These are phyloP conservation scores for Ciconia stormi DNA, from an alignment of 2,113 vertebrate species.

Conservation along the genomic window DNA sequence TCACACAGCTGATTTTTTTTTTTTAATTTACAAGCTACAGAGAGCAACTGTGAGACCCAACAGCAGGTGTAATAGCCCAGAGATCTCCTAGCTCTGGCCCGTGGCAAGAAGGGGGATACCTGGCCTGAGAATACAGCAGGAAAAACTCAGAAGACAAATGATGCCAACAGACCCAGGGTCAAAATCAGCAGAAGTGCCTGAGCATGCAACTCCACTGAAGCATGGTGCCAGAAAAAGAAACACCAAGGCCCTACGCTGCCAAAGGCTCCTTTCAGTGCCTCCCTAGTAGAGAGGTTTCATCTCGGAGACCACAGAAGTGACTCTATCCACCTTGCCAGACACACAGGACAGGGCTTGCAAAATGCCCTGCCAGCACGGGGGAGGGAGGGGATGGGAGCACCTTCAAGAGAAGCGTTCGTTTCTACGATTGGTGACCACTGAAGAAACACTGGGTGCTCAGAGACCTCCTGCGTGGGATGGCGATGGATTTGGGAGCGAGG, in stretches of 20 bases:
- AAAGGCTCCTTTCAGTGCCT: background rate
- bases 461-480: background rate
- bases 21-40: background rate
- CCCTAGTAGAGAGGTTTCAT: background rate
- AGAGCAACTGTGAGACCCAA: background rate
- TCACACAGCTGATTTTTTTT: background rate
- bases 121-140: background rate
- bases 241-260: background rate
- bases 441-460: background rate
- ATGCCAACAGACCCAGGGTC: background rate
- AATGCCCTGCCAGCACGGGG: background rate
- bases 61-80: background rate
- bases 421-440: background rate
- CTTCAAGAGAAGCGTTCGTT: background rate
- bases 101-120: background rate
- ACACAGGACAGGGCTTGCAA: background rate
- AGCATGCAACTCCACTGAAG: background rate
- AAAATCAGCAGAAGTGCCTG: background rate
- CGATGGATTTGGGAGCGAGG: background rate
- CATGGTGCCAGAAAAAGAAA: background rate
- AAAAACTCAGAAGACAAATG: background rate
- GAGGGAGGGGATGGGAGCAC: background rate
- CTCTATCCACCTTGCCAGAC: background rate
- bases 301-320: rapidly evolving
- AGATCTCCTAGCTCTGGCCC: background rate